Conservation (phyloP, 2,888 invertebrate species). For the Amphimallon solstitiale region DNA sequence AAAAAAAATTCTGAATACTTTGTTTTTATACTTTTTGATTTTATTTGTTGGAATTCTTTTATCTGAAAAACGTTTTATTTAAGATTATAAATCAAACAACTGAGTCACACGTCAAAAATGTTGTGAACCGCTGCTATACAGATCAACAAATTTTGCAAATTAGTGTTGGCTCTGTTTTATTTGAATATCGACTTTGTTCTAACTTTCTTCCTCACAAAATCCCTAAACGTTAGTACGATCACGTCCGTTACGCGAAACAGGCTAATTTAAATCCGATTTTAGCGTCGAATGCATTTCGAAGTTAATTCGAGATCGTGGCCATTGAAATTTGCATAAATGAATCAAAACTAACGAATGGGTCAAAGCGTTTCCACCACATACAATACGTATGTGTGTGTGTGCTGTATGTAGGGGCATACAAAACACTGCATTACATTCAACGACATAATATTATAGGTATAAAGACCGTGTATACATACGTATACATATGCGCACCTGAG, state of each 20-base stretch:
- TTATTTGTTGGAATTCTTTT: no score
- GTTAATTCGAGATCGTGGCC: slow-evolving; percentile 50
- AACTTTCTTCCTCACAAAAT: no score
- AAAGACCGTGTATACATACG: neutral
- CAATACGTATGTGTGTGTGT: slow-evolving; percentile 31
- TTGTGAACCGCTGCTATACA: no score
- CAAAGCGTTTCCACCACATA: slow-evolving; percentile 50
- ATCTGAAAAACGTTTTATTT: no score
- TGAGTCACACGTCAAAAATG: no score
- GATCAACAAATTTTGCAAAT: no score
- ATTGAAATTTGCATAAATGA: slow-evolving; percentile 55
- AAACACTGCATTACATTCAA: slow-evolving; percentile 24
- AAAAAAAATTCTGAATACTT: no score
- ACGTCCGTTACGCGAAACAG: slow-evolving; percentile 9
- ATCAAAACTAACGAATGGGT: slow-evolving; percentile 50
- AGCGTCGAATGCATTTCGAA: slow-evolving; percentile 45
- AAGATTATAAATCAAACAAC: no score
- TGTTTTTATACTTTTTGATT: no score
- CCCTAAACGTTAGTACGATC: neutral
- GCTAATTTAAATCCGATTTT: slow-evolving; percentile 45
- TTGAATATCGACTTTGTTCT: no score
- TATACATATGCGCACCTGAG: neutral
- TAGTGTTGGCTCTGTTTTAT: no score
- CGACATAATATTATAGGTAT: slow-evolving; percentile 7
- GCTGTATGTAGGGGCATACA: slow-evolving; percentile 4